Conservation (phyloP, 2,888 invertebrate species). For the Syrista parreyssii region DNA sequence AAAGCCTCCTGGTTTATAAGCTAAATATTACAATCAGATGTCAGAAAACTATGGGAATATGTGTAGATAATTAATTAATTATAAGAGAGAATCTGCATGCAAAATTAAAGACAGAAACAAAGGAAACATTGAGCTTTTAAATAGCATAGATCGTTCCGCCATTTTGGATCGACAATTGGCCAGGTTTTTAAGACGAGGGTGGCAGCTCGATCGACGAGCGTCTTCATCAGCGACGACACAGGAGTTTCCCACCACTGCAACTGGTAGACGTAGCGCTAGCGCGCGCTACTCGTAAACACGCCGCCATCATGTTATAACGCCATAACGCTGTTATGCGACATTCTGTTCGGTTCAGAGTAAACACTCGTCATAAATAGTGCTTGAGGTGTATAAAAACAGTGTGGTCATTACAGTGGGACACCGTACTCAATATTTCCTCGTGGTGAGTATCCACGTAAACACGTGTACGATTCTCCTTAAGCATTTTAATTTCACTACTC, state of each 20-base stretch:
- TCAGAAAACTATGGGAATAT: too few relatives aligned
- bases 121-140: too few relatives aligned
- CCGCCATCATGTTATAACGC: constrained; percentile 41
- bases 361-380: constrained; percentile 25
- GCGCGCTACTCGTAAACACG: constrained; percentile 34
- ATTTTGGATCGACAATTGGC: too few relatives aligned
- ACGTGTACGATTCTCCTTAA: background rate
- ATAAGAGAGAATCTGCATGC: too few relatives aligned
- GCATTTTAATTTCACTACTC: too few relatives aligned
- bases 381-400: background rate
- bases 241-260: background rate
- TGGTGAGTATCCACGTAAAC: constrained; percentile 23
- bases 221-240: background rate
- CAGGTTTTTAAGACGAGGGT: too few relatives aligned
- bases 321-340: constrained; percentile 41
- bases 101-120: too few relatives aligned
- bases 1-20: too few relatives aligned
- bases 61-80: too few relatives aligned
- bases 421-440: constrained; percentile 24
- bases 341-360: constrained; percentile 35
- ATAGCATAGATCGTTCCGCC: too few relatives aligned
- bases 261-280: background rate
- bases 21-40: too few relatives aligned
- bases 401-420: constrained; percentile 10
- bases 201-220: too few relatives aligned